Conservation (phyloP, 2,797 vertebrate species). For the Notolepis coatsorum region DNA sequence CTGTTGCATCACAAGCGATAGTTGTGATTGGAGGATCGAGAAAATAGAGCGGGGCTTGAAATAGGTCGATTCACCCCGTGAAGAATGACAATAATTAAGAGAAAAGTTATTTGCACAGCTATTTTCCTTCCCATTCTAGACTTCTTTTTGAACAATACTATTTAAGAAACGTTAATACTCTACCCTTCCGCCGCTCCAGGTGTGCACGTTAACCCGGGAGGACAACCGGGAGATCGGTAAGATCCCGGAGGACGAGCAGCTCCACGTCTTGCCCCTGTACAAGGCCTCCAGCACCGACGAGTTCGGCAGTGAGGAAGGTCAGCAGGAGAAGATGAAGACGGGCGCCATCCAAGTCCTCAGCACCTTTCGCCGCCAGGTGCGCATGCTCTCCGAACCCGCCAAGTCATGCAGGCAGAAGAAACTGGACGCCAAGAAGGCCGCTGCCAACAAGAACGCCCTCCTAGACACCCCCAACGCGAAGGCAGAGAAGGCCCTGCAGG, state of each 20-base stretch:
- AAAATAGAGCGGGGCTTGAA: too few relatives aligned
- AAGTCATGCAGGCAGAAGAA: slow-evolving; percentile 97
- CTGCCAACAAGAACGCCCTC: slow-evolving; percentile 87
- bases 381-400: slow-evolving; percentile 93
- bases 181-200: slow-evolving; percentile 82
- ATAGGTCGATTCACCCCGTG: too few relatives aligned
- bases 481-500: slow-evolving; percentile 86
- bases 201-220: slow-evolving; percentile 96
- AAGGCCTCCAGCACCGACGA: slow-evolving; percentile 94
- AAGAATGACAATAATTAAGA: too few relatives aligned
- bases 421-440: slow-evolving; percentile 93
- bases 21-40: too few relatives aligned
- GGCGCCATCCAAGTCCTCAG: slow-evolving; percentile 95
- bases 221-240: slow-evolving; percentile 94
- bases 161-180: too few relatives aligned
- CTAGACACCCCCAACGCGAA: slow-evolving; percentile 84
- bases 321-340: slow-evolving; percentile 91
- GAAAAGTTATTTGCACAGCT: too few relatives aligned
- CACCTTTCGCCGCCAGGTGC: slow-evolving; percentile 92
- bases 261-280: slow-evolving; percentile 96
- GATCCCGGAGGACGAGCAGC: slow-evolving; percentile 95
- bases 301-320: slow-evolving; percentile 92
- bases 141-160: too few relatives aligned
- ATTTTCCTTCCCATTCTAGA: too few relatives aligned
- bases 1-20: too few relatives aligned